phyloP scores from a whole-genome alignment of 2,888 invertebrate genomes.

The Linyphia triangularis region DNA sequence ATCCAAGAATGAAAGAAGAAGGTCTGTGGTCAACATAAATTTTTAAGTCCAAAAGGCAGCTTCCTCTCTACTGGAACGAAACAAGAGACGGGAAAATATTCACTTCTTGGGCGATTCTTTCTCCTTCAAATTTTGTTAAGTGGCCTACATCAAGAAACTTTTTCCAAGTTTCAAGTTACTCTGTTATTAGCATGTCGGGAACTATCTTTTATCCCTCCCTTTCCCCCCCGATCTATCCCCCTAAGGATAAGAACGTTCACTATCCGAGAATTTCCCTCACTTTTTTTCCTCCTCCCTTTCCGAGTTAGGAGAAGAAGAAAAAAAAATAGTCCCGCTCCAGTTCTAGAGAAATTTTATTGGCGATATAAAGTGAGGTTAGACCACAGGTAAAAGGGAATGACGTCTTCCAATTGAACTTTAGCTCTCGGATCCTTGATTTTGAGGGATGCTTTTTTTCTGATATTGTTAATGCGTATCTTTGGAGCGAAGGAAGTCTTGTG shows the following conservation, averaged over 20 bases:
- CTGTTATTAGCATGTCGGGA: constrained; percentile 66
- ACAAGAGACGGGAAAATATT: constrained; percentile 43
- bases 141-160: constrained; percentile 50
- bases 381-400: background rate
- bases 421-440: background rate
- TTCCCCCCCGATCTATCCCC: constrained; percentile 21
- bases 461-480: background rate
- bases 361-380: constrained; percentile 24
- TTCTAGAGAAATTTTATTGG: constrained; percentile 68
- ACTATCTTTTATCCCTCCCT: constrained; percentile 19
- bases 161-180: constrained; percentile 64
- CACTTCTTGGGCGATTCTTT: constrained; percentile 38
- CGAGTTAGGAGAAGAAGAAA: background rate
- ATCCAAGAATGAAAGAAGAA: no score
- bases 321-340: constrained; percentile 52
- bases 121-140: constrained; percentile 62
- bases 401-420: background rate
- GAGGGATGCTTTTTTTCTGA: background rate
- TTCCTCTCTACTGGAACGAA: constrained; percentile 22
- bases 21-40: no score
- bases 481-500: no score
- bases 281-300: constrained; percentile 14
- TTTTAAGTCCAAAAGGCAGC: no score
- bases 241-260: constrained; percentile 55
- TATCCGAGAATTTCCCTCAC: constrained; percentile 20